Evolutionary conservation across 2,888 invertebrate species (phyloP), one percentile per base, ranked within the genome.

Genomic region (Amorpha juglandis): DNA sequence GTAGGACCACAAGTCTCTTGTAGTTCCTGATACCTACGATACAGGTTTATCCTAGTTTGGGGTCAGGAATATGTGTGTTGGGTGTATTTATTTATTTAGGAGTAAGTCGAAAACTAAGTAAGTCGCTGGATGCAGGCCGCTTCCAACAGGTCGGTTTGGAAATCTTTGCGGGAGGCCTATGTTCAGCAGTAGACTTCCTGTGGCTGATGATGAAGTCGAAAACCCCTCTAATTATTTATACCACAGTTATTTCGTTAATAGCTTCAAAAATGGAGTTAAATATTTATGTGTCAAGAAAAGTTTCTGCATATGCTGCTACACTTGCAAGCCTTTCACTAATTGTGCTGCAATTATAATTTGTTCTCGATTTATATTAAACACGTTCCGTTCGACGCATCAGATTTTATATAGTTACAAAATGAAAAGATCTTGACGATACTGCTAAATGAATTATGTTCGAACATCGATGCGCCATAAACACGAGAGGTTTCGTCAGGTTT

Each of bases 321-420:
- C 42, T 42, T 55, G 16, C 55, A 4, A 6, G 35, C 38, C 55
- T 58, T 42, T 58, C 42, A 21, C 42, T 58, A 58, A 58, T 58
- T 58, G 27, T 27, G 27, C 27, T 27, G 42, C 16, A 42, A 58
- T 58, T 42, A 58, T 38, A 42, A 42, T 42, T 58, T 38, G 12
- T 12, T 38, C 19, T 58, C 38, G 42, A 19, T 58, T 58, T 45
- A 42, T 42, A 58, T 58, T 19, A 42, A 16, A 58, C 58, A 58
- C 58, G 58, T 58, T 58, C 58, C 58, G 19, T 19, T 58, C 42
- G 19, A 58, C 58, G 19, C 38, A 42, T 58, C 42, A 19, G 42
- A 58, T 58, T 58, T 42, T 19, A 6, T 16, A 16, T 4, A 42
- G 21, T 19, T 19, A 27, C 27, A 27, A 27, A 27, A 27, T 27